phyloP scores from a whole-genome alignment of 2,113 vertebrate species.

The Leiothrix lutea region DNA sequence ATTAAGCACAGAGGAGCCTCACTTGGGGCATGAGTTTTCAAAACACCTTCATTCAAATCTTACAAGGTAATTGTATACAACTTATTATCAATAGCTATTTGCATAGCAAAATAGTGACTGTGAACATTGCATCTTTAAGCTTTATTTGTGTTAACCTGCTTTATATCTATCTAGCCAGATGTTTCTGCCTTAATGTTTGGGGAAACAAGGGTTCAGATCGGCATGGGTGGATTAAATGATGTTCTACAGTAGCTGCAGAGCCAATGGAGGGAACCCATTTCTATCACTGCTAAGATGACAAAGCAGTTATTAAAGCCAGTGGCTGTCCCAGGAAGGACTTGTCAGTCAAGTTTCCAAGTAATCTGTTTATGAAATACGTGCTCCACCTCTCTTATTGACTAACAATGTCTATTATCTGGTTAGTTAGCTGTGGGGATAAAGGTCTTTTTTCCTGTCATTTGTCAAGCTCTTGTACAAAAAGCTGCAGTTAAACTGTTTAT shows the following conservation, averaged over 20 bases:
- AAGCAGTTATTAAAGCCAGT: not conserved
- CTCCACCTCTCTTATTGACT: not conserved
- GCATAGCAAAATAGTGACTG: not conserved
- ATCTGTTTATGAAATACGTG: not conserved
- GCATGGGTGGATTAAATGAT: not conserved
- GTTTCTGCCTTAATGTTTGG: not conserved
- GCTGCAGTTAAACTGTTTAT: not conserved
- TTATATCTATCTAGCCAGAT: not conserved
- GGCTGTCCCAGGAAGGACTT: not conserved
- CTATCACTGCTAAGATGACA: slow-evolving; percentile 2
- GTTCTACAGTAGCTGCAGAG: not conserved
- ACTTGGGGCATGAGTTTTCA: not conserved
- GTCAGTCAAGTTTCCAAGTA: slow-evolving; percentile 7
- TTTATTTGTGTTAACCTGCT: not conserved
- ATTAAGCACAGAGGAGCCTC: not conserved
- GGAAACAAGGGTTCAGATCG: not conserved
- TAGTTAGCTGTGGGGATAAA: slow-evolving; percentile 34
- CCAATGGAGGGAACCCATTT: not conserved
- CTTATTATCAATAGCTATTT: not conserved
- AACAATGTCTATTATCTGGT: slow-evolving; percentile 1
- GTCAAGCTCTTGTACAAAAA: slow-evolving; percentile 11
- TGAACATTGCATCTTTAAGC: not conserved
- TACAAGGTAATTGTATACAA: not conserved
- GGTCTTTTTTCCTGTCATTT: not conserved
- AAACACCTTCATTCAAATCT: not conserved